phyloP scores from a whole-genome alignment of 1,140 invertebrate species.

The Hormaphis cornu region DNA sequence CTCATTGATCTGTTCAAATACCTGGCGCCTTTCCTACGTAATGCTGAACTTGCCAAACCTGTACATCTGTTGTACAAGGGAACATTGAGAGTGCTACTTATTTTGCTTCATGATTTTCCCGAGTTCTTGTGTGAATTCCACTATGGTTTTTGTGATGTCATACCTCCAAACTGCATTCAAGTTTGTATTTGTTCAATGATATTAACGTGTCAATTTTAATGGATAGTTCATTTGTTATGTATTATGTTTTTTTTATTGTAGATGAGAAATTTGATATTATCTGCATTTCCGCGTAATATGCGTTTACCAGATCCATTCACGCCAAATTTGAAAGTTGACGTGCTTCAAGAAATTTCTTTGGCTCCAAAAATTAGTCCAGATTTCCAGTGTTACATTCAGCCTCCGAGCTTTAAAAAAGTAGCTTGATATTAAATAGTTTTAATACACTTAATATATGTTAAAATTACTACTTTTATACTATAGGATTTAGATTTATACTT shows the following conservation, averaged over 20 bases:
- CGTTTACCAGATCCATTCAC: conserved; percentile 95
- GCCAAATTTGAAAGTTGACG: conserved; percentile 92
- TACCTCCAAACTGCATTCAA: conserved; percentile 97
- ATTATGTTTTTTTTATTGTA: conserved; percentile 36
- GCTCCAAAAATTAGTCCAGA: conserved; percentile 83
- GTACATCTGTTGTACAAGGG: conserved; percentile 92
- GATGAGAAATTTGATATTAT: conserved; percentile 95
- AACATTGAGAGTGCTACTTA: conserved; percentile 86
- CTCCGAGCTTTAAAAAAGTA: conserved; percentile 72
- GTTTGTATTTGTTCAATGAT: conserved; percentile 29
- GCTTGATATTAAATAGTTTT: background rate
- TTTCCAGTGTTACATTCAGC: conserved; percentile 77
- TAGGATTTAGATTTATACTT: conserved; percentile 90
- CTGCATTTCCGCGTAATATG: conserved; percentile 96
- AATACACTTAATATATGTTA: background rate
- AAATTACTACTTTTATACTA: conserved; percentile 29
- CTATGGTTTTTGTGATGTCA: conserved; percentile 98
- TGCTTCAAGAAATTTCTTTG: conserved; percentile 56
- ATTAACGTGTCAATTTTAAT: background rate
- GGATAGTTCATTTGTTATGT: background rate
- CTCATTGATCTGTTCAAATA: conserved; percentile 95
- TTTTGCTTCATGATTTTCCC: conserved; percentile 95
- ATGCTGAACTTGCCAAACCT: conserved; percentile 88
- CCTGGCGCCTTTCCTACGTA: conserved; percentile 89
- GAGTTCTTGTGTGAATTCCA: conserved; percentile 99